Percentiles rank a stretch among this genome's conserved stretches.
phyloP scores from a whole-genome alignment of 2,888 invertebrate species.

The Acronicta aceris region DNA sequence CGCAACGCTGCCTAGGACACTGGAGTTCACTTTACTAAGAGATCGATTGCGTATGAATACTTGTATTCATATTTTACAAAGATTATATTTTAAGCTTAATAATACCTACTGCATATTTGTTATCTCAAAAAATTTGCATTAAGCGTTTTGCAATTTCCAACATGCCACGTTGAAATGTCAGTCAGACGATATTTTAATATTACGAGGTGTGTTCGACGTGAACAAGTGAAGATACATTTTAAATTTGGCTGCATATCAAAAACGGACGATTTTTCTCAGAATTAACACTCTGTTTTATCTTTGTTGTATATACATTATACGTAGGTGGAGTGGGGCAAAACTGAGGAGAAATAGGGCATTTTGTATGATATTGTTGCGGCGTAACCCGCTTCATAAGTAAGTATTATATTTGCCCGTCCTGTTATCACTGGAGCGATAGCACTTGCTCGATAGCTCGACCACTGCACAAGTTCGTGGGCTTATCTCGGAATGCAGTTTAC shows the following conservation, averaged over 20 bases:
- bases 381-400: constrained; percentile 72
- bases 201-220: constrained; percentile 26
- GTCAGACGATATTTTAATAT: constrained; percentile 20
- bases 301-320: constrained; percentile 30
- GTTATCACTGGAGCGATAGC: constrained; percentile 81
- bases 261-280: constrained; percentile 54
- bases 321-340: constrained; percentile 23
- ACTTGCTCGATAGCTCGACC: constrained; percentile 73
- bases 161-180: constrained; percentile 16
- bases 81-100: neutral
- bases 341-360: constrained; percentile 71
- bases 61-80: constrained; percentile 21
- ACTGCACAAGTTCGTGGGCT: constrained; percentile 73
- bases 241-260: constrained; percentile 65
- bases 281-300: constrained; percentile 50
- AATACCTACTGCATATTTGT: constrained; percentile 1
- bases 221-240: constrained; percentile 41
- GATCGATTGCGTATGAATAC: constrained; percentile 46
- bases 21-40: constrained; percentile 47
- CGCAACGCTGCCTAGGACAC: constrained; percentile 56
- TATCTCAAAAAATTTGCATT: constrained; percentile 7
- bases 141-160: constrained; percentile 6
- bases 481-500: constrained; percentile 82
- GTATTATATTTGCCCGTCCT: constrained; percentile 73
- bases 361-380: constrained; percentile 68